phyloP scores from a whole-genome alignment of 2,888 invertebrate species.

The Sylvicola cinctus region DNA sequence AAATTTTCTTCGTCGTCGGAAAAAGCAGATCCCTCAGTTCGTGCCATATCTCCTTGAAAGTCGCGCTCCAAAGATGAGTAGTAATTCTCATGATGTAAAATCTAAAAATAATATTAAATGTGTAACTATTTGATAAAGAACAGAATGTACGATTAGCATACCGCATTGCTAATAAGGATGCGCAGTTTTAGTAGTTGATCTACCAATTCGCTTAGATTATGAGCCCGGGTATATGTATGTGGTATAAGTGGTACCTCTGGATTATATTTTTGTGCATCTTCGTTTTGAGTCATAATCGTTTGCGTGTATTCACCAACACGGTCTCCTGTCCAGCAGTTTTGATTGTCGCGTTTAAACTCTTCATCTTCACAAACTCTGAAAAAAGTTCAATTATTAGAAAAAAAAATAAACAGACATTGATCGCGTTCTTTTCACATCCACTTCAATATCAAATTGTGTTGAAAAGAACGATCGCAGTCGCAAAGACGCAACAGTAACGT shows the following conservation, averaged over 20 bases:
- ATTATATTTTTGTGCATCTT: slow-evolving; percentile 23
- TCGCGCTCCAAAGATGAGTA: slow-evolving; percentile 19
- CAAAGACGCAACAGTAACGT: too few relatives aligned
- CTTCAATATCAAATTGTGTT: too few relatives aligned
- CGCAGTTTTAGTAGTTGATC: slow-evolving; percentile 24
- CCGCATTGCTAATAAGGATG: slow-evolving; percentile 21
- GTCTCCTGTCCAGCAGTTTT: slow-evolving; percentile 25
- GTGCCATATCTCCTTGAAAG: slow-evolving; percentile 25
- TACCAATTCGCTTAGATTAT: slow-evolving; percentile 20
- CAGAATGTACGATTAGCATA: slow-evolving; percentile 11
- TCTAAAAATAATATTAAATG: slow-evolving; percentile 7
- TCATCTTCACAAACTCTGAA: slow-evolving; percentile 22
- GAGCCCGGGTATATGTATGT: slow-evolving; percentile 14
- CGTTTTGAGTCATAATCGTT: slow-evolving; percentile 18
- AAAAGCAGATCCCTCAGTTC: slow-evolving; percentile 21
- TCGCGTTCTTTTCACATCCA: too few relatives aligned
- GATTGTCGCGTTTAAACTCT: slow-evolving; percentile 19
- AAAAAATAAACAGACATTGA: slow-evolving; percentile 4
- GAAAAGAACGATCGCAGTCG: too few relatives aligned
- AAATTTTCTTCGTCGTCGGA: slow-evolving; percentile 11
- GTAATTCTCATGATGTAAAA: slow-evolving; percentile 15
- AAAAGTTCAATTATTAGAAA: slow-evolving; percentile 3
- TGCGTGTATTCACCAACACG: slow-evolving; percentile 23
- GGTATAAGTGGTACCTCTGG: slow-evolving; percentile 22
- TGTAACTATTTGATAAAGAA: background rate